A percentile compares a stretch with the other conserved stretches of the same genome.
Evolutionary conservation across 2,797 vertebrate species (phyloP).

Genomic region (Lepilemur ruficaudatus): DNA sequence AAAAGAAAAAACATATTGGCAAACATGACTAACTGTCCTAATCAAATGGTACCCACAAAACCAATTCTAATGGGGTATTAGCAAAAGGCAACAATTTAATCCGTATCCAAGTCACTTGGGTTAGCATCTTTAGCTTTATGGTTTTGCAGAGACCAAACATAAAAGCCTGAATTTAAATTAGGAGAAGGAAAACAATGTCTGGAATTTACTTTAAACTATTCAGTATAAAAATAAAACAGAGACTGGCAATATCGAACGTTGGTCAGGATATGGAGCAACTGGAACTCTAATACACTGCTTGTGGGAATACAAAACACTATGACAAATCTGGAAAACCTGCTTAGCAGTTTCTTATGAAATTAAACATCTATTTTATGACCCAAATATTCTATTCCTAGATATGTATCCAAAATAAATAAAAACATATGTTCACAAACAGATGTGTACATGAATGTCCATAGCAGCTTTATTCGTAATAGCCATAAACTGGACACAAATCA

Average conservation of each 20-base stretch:
- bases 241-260: background rate
- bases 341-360: background rate
- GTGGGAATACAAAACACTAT: background rate
- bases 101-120: background rate
- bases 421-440: slow-evolving; percentile 35
- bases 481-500: background rate
- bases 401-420: slow-evolving; percentile 38
- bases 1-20: background rate
- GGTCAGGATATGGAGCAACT: background rate
- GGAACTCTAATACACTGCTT: background rate
- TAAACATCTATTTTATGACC: slow-evolving; percentile 27
- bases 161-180: slow-evolving; percentile 24
- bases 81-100: slow-evolving; percentile 4
- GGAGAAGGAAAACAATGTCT: background rate
- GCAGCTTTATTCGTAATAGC: background rate
- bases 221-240: background rate
- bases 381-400: background rate
- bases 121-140: slow-evolving; percentile 1
- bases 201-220: slow-evolving; percentile 2
- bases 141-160: background rate
- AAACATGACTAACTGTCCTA: background rate
- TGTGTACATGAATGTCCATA: background rate
- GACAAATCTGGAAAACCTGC: background rate
- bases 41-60: background rate
- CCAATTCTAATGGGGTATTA: background rate